These are phyloP conservation scores for Vollenhovia emeryi DNA, from an alignment of 1,140 invertebrate genomes.

Conservation along the genomic window DNA sequence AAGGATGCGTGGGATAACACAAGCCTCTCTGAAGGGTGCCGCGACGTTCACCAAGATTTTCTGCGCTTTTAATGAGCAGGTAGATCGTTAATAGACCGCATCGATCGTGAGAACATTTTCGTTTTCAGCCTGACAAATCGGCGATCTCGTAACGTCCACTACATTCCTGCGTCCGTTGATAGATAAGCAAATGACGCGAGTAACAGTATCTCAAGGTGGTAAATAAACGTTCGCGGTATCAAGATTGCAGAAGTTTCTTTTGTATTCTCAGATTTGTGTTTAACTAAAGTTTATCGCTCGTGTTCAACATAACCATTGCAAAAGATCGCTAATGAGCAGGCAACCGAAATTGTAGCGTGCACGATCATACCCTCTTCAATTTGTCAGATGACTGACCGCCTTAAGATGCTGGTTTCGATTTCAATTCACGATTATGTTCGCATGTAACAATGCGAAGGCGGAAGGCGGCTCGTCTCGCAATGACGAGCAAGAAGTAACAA, in stretches of 20 bases:
- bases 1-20: constrained; percentile 50
- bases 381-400: constrained; percentile 41
- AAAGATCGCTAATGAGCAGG: constrained; percentile 9
- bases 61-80: constrained; percentile 52
- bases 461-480: constrained; percentile 33
- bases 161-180: neutral
- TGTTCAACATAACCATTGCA: constrained; percentile 1
- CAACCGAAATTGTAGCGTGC: neutral
- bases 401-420: constrained; percentile 47
- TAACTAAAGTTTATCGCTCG: neutral
- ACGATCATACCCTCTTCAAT: constrained; percentile 14
- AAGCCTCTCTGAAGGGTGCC: constrained; percentile 17
- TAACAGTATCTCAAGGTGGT: neutral
- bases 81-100: constrained; percentile 53
- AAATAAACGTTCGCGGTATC: neutral
- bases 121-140: constrained; percentile 30
- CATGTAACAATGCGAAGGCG: constrained; percentile 49
- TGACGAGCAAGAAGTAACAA: constrained; percentile 45
- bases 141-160: constrained; percentile 24
- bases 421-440: constrained; percentile 57
- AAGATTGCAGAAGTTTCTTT: neutral
- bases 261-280: neutral
- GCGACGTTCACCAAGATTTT: constrained; percentile 27
- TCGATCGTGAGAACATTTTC: constrained; percentile 54
- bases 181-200: neutral